Evolutionary conservation across 2,888 invertebrate genomes (phyloP).

Genomic region (Linyphia triangularis): DNA sequence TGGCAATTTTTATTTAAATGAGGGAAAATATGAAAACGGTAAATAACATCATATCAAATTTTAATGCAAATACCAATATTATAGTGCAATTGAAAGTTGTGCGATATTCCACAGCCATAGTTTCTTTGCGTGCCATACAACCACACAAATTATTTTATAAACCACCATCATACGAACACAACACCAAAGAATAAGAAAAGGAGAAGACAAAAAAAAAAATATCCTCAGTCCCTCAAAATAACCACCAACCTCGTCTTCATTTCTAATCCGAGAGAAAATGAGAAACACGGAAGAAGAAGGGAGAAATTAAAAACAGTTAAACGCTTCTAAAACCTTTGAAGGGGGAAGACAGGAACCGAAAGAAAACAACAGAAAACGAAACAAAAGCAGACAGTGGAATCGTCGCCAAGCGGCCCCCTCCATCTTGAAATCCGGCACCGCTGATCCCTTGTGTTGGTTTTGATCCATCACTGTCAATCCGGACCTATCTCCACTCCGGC

Average conservation of each 20-base stretch:
- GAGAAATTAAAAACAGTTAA: conserved; percentile 67
- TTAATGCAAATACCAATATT: too few relatives aligned
- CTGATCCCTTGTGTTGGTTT: conserved; percentile 56
- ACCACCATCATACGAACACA: neutral
- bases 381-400: conserved; percentile 48
- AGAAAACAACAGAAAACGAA: neutral
- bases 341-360: neutral
- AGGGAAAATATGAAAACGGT: too few relatives aligned
- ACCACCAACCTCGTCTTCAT: neutral
- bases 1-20: too few relatives aligned
- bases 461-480: conserved; percentile 71
- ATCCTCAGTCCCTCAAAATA: neutral
- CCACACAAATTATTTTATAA: too few relatives aligned
- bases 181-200: neutral
- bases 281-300: conserved; percentile 31
- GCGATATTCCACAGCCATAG: too few relatives aligned
- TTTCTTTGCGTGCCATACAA: too few relatives aligned
- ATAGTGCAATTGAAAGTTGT: too few relatives aligned
- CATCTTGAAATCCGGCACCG: conserved; percentile 37
- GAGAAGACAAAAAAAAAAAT: neutral
- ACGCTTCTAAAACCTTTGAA: conserved; percentile 43
- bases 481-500: conserved; percentile 58
- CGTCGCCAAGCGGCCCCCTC: conserved; percentile 62
- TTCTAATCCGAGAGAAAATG: conserved; percentile 40
- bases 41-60: too few relatives aligned